Base-by-base conservation (phyloP, 2,888 invertebrate species). In the Copidosoma aretas region DNA sequence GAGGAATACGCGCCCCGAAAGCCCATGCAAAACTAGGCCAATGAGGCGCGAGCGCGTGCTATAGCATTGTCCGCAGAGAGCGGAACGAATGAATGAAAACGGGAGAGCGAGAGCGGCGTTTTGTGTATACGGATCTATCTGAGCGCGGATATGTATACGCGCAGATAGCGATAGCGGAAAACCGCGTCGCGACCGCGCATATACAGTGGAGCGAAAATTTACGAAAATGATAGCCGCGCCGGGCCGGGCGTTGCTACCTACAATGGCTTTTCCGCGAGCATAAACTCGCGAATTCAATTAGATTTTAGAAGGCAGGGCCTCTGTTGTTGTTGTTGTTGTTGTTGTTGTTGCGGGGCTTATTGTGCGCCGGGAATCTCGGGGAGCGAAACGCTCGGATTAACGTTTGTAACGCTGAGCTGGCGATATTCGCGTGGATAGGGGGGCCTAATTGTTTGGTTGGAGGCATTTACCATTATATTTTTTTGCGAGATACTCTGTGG, bases 211-310 rank as follows among this genome's bases (percentile, higher is more conserved):
- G 56, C 46, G 70, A 64, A 70, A 64, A 70, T 70, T 67, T 70
- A 67, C 64, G 67, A 70, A 70, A 70, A 67, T 41, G 60, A 59
- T 53, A 65, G 57, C 24, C 10, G 22, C 22, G 5, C 10, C 10
- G 25, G 24, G 19, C 32, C 8, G 49, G 46, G 14, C 4, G 17
- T 41, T 51, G 63, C 63, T 65, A 65, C 62, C 65, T 65, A 54
- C 57, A 65, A 64, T 24, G 62, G 58, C 64, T 24, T 10, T 39
- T 22, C 21, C 54, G 57, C 49, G 46, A 14, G 46, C 66, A 25
- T 66, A 66, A 61, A 66, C 66, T 64, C 69, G 60, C 43, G 32
- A 57, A 69, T 58, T 65, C 69, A 65, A 58, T 65, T 62, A 65
- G 32, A 32, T 32, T 32, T 32, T 32, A 32, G 32, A 8, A 32